Conservation (phyloP, 1,140 invertebrate species). For the Ceratitis capitata region DNA sequence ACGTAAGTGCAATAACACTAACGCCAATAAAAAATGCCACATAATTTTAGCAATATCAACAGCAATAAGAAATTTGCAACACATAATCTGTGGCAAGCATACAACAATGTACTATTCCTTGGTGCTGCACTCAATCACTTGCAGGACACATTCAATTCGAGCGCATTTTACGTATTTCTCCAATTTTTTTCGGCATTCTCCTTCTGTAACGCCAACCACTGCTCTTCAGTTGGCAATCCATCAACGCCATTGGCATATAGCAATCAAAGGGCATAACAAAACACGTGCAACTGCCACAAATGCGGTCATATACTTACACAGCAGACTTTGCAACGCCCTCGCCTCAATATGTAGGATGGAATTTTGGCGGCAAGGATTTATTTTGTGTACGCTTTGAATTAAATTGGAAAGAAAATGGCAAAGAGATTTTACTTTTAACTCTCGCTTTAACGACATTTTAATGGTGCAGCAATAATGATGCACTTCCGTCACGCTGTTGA, state of each 20-base stretch:
- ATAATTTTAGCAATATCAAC: too few relatives aligned
- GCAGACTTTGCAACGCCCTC: not conserved
- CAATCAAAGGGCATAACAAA: not conserved
- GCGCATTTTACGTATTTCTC: not conserved
- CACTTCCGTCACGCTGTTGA: conserved; percentile 35
- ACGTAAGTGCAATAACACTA: too few relatives aligned
- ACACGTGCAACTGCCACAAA: conserved; percentile 22
- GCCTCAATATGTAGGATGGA: not conserved
- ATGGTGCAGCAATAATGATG: conserved; percentile 48
- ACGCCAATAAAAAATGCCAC: not conserved
- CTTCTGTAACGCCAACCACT: not conserved
- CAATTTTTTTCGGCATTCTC: not conserved
- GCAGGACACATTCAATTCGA: not conserved
- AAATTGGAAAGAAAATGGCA: not conserved
- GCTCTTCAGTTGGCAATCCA: not conserved
- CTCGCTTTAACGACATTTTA: conserved; percentile 63
- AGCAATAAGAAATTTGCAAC: not conserved
- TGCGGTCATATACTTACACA: not conserved
- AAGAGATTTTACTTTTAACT: conserved; percentile 61
- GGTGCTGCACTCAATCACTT: conserved; percentile 16
- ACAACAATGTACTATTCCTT: not conserved
- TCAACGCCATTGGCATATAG: conserved; percentile 1
- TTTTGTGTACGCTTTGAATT: not conserved
- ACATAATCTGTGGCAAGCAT: not conserved
- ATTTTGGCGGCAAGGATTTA: too few relatives aligned